phyloP scores from a whole-genome alignment of 2,888 invertebrate genomes.

The Brassicogethes aeneus region DNA sequence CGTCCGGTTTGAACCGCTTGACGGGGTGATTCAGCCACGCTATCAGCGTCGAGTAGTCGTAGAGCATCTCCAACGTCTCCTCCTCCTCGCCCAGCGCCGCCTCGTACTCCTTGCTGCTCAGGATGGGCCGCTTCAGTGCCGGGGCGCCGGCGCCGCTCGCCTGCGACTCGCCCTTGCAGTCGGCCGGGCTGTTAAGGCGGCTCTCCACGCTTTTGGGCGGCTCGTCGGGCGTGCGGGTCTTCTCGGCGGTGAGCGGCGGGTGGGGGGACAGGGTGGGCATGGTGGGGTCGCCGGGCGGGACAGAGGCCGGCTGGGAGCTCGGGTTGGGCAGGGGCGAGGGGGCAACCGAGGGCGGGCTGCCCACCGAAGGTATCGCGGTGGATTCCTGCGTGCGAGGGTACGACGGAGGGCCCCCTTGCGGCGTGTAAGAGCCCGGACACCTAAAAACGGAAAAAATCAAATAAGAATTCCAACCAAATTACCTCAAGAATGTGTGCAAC shows the following conservation, averaged over 20 bases:
- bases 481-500: too few species aligned
- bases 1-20: conserved; percentile 70
- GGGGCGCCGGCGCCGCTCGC: conserved; percentile 13
- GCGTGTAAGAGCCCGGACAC: conserved; percentile 43
- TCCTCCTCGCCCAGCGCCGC: conserved; percentile 73
- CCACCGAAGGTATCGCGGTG: conserved; percentile 50
- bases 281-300: conserved; percentile 53
- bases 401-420: conserved; percentile 57
- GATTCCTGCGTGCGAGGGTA: conserved; percentile 53
- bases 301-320: conserved; percentile 62
- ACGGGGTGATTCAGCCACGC: conserved; percentile 88
- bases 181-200: conserved; percentile 21
- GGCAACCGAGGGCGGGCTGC: conserved; percentile 50
- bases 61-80: conserved; percentile 69
- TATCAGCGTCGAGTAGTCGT: conserved; percentile 79
- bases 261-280: conserved; percentile 70
- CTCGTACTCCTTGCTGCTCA: conserved; percentile 70
- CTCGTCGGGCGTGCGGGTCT: conserved; percentile 21
- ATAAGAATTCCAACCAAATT: too few species aligned
- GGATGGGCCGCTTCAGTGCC: conserved; percentile 62
- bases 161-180: conserved; percentile 16
- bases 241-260: conserved; percentile 41
- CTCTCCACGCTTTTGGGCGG: conserved; percentile 20
- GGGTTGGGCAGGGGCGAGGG: conserved; percentile 61
- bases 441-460: conserved; percentile 23